A percentile compares a stretch with the other conserved stretches of the same genome.
phyloP scores from a whole-genome alignment of 1,140 invertebrate genomes.

The Carcinoscorpius rotundicauda region DNA sequence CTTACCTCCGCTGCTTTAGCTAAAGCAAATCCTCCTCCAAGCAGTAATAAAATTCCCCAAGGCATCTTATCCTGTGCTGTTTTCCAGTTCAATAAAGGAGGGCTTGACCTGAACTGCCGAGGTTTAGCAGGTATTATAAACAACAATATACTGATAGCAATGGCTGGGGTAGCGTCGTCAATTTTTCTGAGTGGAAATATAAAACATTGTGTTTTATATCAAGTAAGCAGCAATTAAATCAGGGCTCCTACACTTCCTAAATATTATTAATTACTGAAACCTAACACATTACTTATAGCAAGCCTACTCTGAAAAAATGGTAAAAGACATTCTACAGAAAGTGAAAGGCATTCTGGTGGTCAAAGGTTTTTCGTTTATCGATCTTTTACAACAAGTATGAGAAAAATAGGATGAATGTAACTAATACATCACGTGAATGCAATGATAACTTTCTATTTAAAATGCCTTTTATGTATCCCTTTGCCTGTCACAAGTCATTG shows the following conservation, averaged over 20 bases:
- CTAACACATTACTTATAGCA: no score
- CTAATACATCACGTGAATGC: no score
- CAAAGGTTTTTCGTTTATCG: no score
- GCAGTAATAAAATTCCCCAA: slow-evolving; percentile 39
- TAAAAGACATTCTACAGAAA: no score
- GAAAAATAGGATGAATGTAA: no score
- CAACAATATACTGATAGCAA: slow-evolving; percentile 61
- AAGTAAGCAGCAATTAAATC: slow-evolving; percentile 4
- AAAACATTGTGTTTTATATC: not conserved
- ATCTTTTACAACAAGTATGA: no score
- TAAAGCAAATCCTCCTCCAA: slow-evolving; percentile 74
- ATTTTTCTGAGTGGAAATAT: slow-evolving; percentile 9
- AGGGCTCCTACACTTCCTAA: not conserved
- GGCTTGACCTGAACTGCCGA: slow-evolving; percentile 14
- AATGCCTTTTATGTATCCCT: no score
- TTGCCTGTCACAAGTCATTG: no score
- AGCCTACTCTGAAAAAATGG: no score
- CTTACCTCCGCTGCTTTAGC: slow-evolving; percentile 58
- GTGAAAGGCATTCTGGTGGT: no score
- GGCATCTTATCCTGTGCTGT: slow-evolving; percentile 35
- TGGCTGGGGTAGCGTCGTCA: slow-evolving; percentile 68
- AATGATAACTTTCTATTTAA: no score
- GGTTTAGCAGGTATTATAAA: slow-evolving; percentile 66
- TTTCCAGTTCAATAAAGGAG: slow-evolving; percentile 32
- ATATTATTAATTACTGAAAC: no score